A percentile compares a stretch with the other conserved stretches of the same genome.
Conservation (phyloP, 2,113 vertebrate genomes). For the Alectura lathami region DNA sequence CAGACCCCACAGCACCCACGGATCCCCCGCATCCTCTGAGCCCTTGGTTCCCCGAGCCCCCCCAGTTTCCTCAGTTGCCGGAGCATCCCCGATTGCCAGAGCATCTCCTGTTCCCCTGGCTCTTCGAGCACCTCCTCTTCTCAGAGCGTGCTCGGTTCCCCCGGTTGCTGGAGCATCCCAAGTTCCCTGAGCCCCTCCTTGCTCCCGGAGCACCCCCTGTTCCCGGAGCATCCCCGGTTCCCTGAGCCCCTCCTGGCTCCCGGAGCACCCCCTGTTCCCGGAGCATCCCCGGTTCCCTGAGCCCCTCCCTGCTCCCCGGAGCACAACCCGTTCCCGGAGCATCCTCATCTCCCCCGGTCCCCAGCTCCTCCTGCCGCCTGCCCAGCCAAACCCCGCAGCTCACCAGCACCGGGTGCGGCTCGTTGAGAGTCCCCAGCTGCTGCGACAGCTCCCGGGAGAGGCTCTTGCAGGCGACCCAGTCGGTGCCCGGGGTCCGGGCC, state of each 20-base stretch:
- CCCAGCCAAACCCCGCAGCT: not conserved
- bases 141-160: too few species aligned
- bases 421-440: not conserved
- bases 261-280: not conserved
- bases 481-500: not conserved
- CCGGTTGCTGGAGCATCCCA: too few species aligned
- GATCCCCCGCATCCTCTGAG: not conserved
- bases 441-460: slow-evolving; percentile 65
- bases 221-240: too few species aligned
- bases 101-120: too few species aligned
- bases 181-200: not conserved
- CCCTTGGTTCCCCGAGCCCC: not conserved
- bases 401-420: slow-evolving; percentile 29
- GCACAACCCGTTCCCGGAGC: not conserved
- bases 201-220: too few species aligned
- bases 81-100: too few species aligned
- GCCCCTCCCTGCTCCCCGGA: too few species aligned
- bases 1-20: too few species aligned
- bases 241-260: too few species aligned
- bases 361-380: too few species aligned
- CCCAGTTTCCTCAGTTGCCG: too few species aligned
- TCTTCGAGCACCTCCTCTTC: too few species aligned
- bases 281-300: not conserved
- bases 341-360: not conserved
- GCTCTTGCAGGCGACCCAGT: slow-evolving; percentile 56